Percentiles rank a stretch among this genome's conserved stretches.
These are phyloP conservation scores for Rhagium mordax DNA, from an alignment of 2,888 invertebrate genomes.

Conservation along the genomic window DNA sequence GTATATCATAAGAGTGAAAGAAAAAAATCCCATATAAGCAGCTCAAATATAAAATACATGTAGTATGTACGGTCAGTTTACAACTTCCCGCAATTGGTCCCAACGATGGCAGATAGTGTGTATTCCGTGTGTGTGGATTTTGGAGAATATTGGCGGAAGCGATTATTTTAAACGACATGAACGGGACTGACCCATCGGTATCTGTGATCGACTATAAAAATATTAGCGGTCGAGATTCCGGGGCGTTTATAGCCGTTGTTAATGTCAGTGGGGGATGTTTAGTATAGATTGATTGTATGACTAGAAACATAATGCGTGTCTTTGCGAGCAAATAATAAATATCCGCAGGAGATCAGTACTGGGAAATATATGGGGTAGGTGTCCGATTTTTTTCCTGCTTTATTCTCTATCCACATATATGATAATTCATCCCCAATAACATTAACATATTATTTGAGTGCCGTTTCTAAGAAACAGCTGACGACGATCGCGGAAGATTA, in stretches of 20 bases:
- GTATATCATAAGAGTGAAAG: no score
- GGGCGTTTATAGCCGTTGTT: constrained; percentile 64
- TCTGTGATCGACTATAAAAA: constrained; percentile 71
- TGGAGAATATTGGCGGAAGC: constrained; percentile 60
- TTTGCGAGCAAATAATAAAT: constrained; percentile 11
- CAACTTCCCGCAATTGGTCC: constrained; percentile 1
- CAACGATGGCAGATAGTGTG: background rate
- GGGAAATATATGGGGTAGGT: background rate
- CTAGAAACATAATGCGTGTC: constrained; percentile 29
- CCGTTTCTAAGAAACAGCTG: no score
- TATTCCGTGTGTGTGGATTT: constrained; percentile 4
- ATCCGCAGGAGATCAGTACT: background rate
- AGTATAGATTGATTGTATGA: constrained; percentile 54
- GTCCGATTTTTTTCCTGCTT: background rate
- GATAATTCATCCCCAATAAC: no score
- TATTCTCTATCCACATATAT: no score
- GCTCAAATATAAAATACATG: background rate
- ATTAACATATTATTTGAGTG: no score
- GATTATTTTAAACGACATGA: constrained; percentile 65
- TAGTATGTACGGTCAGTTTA: background rate
- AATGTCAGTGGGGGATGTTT: constrained; percentile 57
- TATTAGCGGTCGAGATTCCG: constrained; percentile 69
- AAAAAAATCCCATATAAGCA: no score
- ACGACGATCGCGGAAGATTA: no score
- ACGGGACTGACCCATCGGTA: constrained; percentile 67